Evolutionary conservation across 1,140 invertebrate species (phyloP), one percentile per base, ranked within the genome.

Genomic region (Drosophila triauraria): DNA sequence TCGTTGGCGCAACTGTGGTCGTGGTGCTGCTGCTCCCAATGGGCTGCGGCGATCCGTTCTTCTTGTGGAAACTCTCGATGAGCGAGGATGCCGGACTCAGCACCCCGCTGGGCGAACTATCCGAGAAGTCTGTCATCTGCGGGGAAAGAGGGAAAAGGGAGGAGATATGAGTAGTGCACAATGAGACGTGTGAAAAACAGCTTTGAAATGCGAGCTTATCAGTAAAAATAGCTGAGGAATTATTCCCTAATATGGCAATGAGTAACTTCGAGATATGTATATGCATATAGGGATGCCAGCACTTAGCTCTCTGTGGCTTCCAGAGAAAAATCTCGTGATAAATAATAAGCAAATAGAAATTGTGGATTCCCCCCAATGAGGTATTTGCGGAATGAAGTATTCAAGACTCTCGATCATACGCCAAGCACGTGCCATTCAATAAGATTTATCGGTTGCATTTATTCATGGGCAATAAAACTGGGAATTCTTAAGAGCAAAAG

Each of bases 71-170:
- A 82, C 91, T 93, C 84, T 93, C 92, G 65, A 93, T 91, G 42
- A 93, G 65, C 57, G 92, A 78, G 13, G 81, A 64, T 15, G 92
- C 90, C 53, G 92, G 91, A 81, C 90, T 93, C 71, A 91, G 53
- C 61, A 88, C 86, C 51, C 82, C 80, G 69, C 70, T 91, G 60
- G 80, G 90, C 70, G 91, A 83, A 75, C 88, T 91, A 80, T 93
- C 91, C 81, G 92, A 90, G 65, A 93, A 93, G 84, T 93, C 92
- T 84, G 92, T 91, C 92, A 93, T 93, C 92, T 93, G 75, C 7
- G n/a, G 10, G 7, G 9, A 4, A 48, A 38, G 80, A 43, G 4
- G 44, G 15, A 58, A 42, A 27, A 17, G 3, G 7, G 13, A 58
- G n/a, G 15, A 38, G 6, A 15, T 25, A 30, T 30, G 20, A 8